Percentiles rank a stretch among this genome's conserved stretches.
These are phyloP conservation scores for Mesocentrotus franciscanus DNA, from an alignment of 53 echinoderm and acorn worm genomes.

Conservation along the genomic window DNA sequence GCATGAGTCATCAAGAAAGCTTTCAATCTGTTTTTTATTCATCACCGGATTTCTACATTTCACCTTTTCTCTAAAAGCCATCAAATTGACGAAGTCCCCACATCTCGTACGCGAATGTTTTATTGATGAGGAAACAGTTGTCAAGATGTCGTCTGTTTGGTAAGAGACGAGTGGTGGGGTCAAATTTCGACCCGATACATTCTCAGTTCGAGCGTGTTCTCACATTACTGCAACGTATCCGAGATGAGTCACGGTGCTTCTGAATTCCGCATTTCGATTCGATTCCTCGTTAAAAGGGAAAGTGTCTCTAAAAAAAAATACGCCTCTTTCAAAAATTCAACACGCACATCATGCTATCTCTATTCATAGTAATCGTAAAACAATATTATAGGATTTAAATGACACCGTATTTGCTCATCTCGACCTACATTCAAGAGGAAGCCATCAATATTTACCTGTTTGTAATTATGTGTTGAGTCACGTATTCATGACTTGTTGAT, in stretches of 20 bases:
- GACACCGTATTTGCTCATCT: background rate
- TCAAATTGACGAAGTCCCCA: background rate
- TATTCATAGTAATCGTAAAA: background rate
- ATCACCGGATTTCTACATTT: background rate
- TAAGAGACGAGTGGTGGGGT: background rate
- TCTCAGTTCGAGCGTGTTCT: background rate
- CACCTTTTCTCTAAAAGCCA: background rate
- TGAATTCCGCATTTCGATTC: background rate
- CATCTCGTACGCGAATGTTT: constrained; percentile 2
- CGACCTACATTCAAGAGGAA: background rate
- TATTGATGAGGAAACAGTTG: constrained; percentile 17
- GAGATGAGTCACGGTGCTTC: background rate
- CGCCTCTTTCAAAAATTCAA: background rate
- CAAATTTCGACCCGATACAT: background rate
- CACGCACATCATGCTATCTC: background rate
- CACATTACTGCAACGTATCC: background rate
- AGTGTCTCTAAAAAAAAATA: background rate
- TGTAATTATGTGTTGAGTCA: background rate
- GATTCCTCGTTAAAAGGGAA: background rate
- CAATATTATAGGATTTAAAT: background rate
- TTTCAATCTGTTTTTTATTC: background rate
- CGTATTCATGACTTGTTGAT: too few relatives aligned
- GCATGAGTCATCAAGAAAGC: background rate
- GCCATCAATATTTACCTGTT: background rate
- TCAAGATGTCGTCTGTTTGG: background rate